Evolutionary conservation across 2,888 invertebrate genomes (phyloP).

Genomic region (Cetonia aurata): DNA sequence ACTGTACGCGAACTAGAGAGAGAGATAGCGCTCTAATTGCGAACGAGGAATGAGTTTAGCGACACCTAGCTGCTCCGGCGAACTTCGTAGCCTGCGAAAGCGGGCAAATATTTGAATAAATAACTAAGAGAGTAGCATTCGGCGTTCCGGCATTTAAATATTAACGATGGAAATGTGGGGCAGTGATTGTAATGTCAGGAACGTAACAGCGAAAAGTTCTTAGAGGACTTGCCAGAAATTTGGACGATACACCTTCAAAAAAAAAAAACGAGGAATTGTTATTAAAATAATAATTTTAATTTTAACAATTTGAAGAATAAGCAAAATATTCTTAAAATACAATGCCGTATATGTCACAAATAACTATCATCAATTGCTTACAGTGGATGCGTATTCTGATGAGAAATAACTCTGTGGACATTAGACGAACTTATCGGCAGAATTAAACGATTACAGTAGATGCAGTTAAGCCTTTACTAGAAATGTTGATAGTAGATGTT

Average conservation of each 20-base stretch:
- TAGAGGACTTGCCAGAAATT: conserved; percentile 3
- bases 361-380: too few species aligned
- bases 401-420: too few species aligned
- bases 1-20: neutral
- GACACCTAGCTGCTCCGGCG: conserved; percentile 20
- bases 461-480: too few species aligned
- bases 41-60: conserved; percentile 21
- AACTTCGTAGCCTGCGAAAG: conserved; percentile 30
- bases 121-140: conserved; percentile 32
- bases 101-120: conserved; percentile 36
- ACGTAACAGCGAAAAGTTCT: neutral
- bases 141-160: conserved; percentile 33
- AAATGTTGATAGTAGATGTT: too few species aligned
- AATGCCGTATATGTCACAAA: too few species aligned
- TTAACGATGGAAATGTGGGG: conserved; percentile 31
- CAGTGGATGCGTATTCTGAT: too few species aligned
- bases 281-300: too few species aligned
- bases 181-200: conserved; percentile 30
- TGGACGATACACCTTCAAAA: neutral
- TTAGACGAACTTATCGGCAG: too few species aligned
- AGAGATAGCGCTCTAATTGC: conserved; percentile 22
- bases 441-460: too few species aligned
- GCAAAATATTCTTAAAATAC: too few species aligned
- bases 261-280: neutral
- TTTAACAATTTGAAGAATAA: too few species aligned